A percentile compares a stretch with the other conserved stretches of the same genome.
Conservation (phyloP, 2,113 vertebrate genomes). For the Archocentrus centrarchus region DNA sequence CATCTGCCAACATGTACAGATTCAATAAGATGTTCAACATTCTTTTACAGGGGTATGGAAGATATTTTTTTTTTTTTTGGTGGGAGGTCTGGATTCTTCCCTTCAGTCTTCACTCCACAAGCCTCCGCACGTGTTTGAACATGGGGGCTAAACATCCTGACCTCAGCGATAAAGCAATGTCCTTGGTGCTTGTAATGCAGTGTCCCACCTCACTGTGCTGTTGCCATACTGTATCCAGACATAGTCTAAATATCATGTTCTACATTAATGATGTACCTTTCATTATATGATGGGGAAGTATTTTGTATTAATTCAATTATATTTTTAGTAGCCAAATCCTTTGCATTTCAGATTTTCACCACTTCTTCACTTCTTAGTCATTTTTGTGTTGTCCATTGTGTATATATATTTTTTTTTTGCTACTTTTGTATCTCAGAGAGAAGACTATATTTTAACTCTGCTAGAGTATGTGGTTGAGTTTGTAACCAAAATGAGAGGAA, state of each 20-base stretch:
- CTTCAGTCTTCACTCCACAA: slow-evolving; percentile 37
- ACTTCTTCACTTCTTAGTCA: not conserved
- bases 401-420: slow-evolving; percentile 66
- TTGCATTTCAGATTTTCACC: slow-evolving; percentile 11
- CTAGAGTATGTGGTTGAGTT: slow-evolving; percentile 74
- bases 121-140: slow-evolving; percentile 37
- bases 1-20: slow-evolving; percentile 66
- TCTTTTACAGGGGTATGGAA: slow-evolving; percentile 43
- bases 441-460: slow-evolving; percentile 78
- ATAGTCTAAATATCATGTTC: slow-evolving; percentile 30
- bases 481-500: slow-evolving; percentile 79
- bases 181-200: slow-evolving; percentile 60
- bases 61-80: slow-evolving; percentile 14
- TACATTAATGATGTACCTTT: slow-evolving; percentile 34
- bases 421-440: slow-evolving; percentile 81
- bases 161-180: slow-evolving; percentile 52
- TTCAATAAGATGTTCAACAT: slow-evolving; percentile 40
- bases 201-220: slow-evolving; percentile 64
- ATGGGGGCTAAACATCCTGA: slow-evolving; percentile 57
- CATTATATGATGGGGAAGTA: not conserved
- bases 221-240: slow-evolving; percentile 48
- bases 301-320: slow-evolving; percentile 22
- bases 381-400: slow-evolving; percentile 49
- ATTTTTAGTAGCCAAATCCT: slow-evolving; percentile 15
- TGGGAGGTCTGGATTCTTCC: slow-evolving; percentile 43